phyloP scores from a whole-genome alignment of 2,113 vertebrate genomes.

The Marmota monax region DNA sequence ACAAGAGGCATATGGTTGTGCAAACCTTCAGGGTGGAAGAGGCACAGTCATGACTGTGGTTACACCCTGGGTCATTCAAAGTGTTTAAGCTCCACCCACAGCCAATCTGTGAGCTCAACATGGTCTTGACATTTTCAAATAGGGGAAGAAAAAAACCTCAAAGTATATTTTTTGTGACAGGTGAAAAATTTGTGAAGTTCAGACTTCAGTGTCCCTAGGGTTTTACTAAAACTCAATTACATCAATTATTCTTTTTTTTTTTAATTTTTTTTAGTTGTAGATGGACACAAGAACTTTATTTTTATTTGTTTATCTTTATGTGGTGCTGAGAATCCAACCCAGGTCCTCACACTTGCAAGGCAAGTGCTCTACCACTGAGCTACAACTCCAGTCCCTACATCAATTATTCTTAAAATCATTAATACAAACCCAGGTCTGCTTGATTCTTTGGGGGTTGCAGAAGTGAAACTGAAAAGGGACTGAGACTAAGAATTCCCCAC shows the following conservation, averaged over 20 bases:
- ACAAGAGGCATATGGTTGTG: neutral
- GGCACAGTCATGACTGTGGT: neutral
- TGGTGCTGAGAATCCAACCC: no score
- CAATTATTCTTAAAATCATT: neutral
- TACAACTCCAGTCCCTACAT: no score
- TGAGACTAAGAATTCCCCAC: neutral
- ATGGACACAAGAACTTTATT: no score
- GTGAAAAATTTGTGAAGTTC: neutral
- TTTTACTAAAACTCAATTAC: neutral
- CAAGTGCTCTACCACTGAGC: no score
- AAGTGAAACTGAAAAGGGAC: slow-evolving; percentile 54
- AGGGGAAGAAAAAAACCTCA: neutral
- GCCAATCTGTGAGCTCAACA: neutral
- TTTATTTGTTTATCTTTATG: no score
- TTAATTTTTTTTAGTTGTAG: no score
- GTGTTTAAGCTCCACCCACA: neutral
- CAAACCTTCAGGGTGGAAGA: neutral
- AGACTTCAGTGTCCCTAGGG: neutral
- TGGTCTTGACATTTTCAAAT: neutral
- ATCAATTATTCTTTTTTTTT: neutral
- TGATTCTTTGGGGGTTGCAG: neutral
- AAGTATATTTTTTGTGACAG: neutral
- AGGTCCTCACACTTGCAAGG: no score
- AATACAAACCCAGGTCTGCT: neutral
- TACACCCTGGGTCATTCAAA: neutral